Base-by-base conservation (phyloP, 2,888 invertebrate genomes). In the Callyntrura sp. region DNA sequence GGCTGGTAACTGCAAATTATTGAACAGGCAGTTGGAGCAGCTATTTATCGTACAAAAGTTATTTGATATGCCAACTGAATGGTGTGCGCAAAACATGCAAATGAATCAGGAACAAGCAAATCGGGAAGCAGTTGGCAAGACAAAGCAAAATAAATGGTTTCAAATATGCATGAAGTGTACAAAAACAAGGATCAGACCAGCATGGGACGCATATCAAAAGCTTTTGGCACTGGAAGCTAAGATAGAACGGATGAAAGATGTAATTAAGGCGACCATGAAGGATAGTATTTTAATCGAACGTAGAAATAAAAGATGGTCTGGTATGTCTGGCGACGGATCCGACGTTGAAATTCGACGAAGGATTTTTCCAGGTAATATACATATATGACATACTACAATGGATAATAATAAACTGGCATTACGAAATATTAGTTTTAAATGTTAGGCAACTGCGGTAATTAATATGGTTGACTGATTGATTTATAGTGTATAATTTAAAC, bases 201-300 rank as follows among this genome's bases (percentile, higher is more conserved):
- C 86, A 20, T 78, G 78, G 86, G 23, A 48, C 8, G 9, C 51
- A 6, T 43, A 78, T 25, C 86, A 86, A 20, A 86, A 48, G 17
- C 25, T 86, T 3, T 5, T 65, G 14, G 8, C 0, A 1, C 17
- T 86, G 17, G 65, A 78, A 17, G 8, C 0, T 0, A 60, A 51
- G n/a, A 11, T 86, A 51, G 62, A 5, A 3, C 14, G 4, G 0
- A 28, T 86, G 1, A 78, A 65, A 25, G 48, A 25, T 0, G 1
- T 23, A 6, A 35, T 85, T 11, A 35, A n/a, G 12, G 23, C 3
- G 14, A 48, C 60, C 17, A 78, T 86, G 20, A 17, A n/a, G 25
- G 48, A 76, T n/a, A 35, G 20, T 14, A 48, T 11, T n/a, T 9
- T 45, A 14, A 45, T 28, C 20, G 4, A 57, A 4, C n/a, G 43